Evolutionary conservation across 1,140 invertebrate genomes (phyloP).

Genomic region (Cyphomyrmex costatus): DNA sequence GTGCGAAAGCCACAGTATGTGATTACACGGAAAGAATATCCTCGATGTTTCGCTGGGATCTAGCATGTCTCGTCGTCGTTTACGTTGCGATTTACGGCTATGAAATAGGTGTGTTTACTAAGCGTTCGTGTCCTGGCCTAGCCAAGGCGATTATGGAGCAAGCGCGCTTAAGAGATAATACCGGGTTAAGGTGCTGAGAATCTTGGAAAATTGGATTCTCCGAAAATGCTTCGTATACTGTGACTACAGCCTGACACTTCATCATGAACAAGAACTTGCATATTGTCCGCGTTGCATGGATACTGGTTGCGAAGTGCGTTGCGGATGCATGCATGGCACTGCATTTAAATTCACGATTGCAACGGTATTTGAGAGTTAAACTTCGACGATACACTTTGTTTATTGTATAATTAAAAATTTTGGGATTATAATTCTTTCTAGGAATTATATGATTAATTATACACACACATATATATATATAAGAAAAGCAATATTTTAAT

Average conservation of each 20-base stretch:
- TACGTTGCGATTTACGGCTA: slow-evolving; percentile 60
- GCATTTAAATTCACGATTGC: neutral
- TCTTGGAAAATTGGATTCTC: slow-evolving; percentile 75
- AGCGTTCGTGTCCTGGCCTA: slow-evolving; percentile 64
- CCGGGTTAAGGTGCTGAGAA: slow-evolving; percentile 69
- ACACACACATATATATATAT: neutral
- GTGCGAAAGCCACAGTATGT: neutral
- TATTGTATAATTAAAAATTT: neutral
- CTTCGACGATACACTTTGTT: neutral
- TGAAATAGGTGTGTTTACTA: slow-evolving; percentile 72
- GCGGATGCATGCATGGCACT: neutral
- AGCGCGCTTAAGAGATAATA: slow-evolving; percentile 74
- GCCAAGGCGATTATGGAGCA: slow-evolving; percentile 66
- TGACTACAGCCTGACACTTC: slow-evolving; percentile 25
- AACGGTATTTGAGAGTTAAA: slow-evolving; percentile 4
- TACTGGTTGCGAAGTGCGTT: neutral
- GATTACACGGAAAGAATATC: slow-evolving; percentile 56
- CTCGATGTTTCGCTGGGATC: slow-evolving; percentile 49
- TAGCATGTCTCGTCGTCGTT: slow-evolving; percentile 22
- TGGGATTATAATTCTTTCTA: neutral
- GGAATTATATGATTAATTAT: too few species aligned
- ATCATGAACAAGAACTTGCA: slow-evolving; percentile 38
- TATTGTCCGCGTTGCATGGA: slow-evolving; percentile 24
- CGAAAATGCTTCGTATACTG: slow-evolving; percentile 59
- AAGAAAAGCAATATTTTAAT: neutral